Conservation (phyloP, 2,888 invertebrate species). For the Tineola bisselliella region DNA sequence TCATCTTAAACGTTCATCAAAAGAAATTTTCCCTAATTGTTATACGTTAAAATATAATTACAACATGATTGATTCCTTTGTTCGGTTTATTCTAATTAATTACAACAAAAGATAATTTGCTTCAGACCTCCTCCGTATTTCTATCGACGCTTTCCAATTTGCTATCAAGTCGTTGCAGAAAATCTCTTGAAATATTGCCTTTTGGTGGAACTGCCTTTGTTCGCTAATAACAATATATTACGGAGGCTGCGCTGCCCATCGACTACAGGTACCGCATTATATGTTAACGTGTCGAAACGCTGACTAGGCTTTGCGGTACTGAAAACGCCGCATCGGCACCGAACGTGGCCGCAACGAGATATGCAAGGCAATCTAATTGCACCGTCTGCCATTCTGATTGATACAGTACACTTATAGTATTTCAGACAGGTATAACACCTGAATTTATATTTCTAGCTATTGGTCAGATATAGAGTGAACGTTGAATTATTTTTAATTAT, state of each 20-base stretch:
- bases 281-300: slow-evolving; percentile 1
- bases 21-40: not conserved
- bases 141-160: slow-evolving; percentile 3
- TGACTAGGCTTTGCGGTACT: slow-evolving; percentile 6
- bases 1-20: not conserved
- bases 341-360: not conserved
- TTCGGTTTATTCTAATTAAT: not conserved
- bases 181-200: slow-evolving; percentile 13
- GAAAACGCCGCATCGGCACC: slow-evolving; percentile 1
- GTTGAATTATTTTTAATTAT: too few species aligned
- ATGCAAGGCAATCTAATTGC: slow-evolving; percentile 2
- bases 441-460: too few species aligned
- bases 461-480: too few species aligned
- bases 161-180: slow-evolving; percentile 11
- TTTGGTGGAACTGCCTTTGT: slow-evolving; percentile 12
- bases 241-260: slow-evolving; percentile 10
- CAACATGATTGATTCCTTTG: slow-evolving; percentile 8
- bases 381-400: not conserved
- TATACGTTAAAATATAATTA: not conserved
- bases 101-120: not conserved
- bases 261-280: slow-evolving; percentile 11
- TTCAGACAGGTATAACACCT: too few species aligned
- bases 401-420: not conserved
- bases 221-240: slow-evolving; percentile 13
- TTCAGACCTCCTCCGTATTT: not conserved